These are phyloP conservation scores for Euura lappo DNA, from an alignment of 1,140 invertebrate genomes.

Conservation along the genomic window DNA sequence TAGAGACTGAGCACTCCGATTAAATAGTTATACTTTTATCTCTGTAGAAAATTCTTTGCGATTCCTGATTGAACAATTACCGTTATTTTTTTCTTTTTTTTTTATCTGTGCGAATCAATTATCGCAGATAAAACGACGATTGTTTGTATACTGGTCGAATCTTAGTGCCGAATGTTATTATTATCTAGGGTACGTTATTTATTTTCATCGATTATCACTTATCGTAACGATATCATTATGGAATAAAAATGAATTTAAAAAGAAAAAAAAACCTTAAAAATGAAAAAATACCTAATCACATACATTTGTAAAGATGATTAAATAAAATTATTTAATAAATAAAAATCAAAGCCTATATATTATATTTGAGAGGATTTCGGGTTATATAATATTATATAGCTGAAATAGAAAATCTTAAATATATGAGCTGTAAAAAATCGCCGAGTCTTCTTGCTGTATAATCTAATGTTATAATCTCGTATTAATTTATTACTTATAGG, in stretches of 20 bases:
- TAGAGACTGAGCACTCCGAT: too few relatives aligned
- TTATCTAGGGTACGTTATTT: conserved; percentile 12
- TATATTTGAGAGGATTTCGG: too few relatives aligned
- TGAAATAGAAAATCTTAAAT: conserved; percentile 15
- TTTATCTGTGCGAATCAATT: too few relatives aligned
- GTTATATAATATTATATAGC: not conserved
- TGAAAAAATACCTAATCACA: not conserved
- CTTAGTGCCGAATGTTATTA: conserved; percentile 8
- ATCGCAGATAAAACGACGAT: too few relatives aligned
- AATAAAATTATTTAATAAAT: not conserved
- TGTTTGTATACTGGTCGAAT: not conserved
- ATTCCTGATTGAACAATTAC: too few relatives aligned
- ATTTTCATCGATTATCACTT: not conserved
- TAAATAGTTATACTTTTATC: too few relatives aligned
- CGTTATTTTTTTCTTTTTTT: too few relatives aligned
- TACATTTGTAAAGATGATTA: not conserved
- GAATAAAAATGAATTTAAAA: too few relatives aligned
- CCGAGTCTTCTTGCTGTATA: conserved; percentile 29
- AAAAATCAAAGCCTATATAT: not conserved
- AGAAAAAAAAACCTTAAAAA: too few relatives aligned
- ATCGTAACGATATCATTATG: not conserved
- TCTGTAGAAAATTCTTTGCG: too few relatives aligned
- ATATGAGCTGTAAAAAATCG: conserved; percentile 17
- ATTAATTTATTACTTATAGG: conserved; percentile 32
- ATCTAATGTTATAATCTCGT: conserved; percentile 16